Evolutionary conservation across 2,113 vertebrate genomes (phyloP), one percentile per base, ranked within the genome.

Genomic region (Procapra przewalskii): DNA sequence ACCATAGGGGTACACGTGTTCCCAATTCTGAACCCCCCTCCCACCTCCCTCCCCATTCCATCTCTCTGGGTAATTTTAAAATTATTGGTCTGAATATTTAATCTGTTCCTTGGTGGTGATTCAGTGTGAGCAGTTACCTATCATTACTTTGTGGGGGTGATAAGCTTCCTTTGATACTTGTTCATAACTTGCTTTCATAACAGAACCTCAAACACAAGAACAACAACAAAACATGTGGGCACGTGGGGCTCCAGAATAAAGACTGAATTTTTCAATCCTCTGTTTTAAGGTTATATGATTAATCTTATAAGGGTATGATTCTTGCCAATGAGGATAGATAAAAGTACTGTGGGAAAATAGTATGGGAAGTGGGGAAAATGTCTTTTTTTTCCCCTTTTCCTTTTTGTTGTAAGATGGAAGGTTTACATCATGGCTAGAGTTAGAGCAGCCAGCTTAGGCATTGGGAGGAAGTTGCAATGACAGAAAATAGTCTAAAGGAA

Each of bases 11-110:
- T 59, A 59, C 23, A 59, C 0, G 10, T 59, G 57, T 27, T 27
- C 57, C 57, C 25, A 59, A 59, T 59, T 25, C 23, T 59, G 57
- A 59, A 27, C 9, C 25, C 10, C 25, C 25, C 57, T 59, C 57
- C 57, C 25, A 27, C 57, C 9, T 27, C 57, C 57, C 57, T 59
- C 25, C 25, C 25, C 57, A 27, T 59, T 12, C 57, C 25, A 27
- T 27, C 57, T 59, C 57, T 59, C 57, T 59, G 57, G 57, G 57
- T 45, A 77, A 90, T 80, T 96, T 94, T n/a, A 85, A 75, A 75
- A n/a, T 67, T 82, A 94, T 71, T 85, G 48, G 43, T 52, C 9
- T 57, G 45, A 60, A 71, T 40, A 94, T 15, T 7, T 2, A 71
- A 57, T 23, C 16, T 92, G 5, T 54, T 89, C 17, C 36, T 81